Evolutionary conservation across 2,113 vertebrate genomes (phyloP), one percentile per base, ranked within the genome.

Genomic region (Peromyscus maniculatus): DNA sequence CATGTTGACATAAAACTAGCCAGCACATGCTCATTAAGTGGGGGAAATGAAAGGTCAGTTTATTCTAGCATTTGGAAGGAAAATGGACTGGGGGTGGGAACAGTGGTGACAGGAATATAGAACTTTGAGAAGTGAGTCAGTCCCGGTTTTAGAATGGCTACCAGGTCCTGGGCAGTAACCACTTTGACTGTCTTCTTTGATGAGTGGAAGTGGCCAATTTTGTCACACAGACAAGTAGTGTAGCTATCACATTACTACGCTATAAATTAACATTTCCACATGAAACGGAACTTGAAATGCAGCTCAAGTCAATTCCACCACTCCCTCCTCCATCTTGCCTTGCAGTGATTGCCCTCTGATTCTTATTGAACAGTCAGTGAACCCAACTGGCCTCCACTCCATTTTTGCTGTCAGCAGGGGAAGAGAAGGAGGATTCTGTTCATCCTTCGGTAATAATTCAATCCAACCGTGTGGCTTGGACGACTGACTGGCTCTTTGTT

Each of bases 191-290:
- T 89, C 80, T 39, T 80, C 86, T 95, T 21, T 71, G 72, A 96
- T 89, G 71, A 39, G 88, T 43, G 86, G 69, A 97, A 90, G 94
- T 24, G 72, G 88, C 80, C 75, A 7, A 19, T 90, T 96, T 72
- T 21, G 74, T 43, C 67, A 52, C 88, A 64, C 0, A 2, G 92
- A n/a, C 66, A 22, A 39, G 62, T 22, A 9, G 72, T 43, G 64
- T 52, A 43, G 82, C 82, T 39, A 6, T 71, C 93, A 78, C 49
- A 57, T 89, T 57, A 33, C 83, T 62, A 36, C 39, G 83, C 91
- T 90, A 5, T 79, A 82, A 88, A 92, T 95, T 89, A 93, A 89
- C 78, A 87, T 87, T 83, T 36, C 93, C 77, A n/a, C 97, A 74
- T 46, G 91, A 89, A 89, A 57, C 86, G 8, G 75, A 33, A 62